Base-by-base conservation (phyloP, 2,888 invertebrate species). In the Kryphioiulus occultus region DNA sequence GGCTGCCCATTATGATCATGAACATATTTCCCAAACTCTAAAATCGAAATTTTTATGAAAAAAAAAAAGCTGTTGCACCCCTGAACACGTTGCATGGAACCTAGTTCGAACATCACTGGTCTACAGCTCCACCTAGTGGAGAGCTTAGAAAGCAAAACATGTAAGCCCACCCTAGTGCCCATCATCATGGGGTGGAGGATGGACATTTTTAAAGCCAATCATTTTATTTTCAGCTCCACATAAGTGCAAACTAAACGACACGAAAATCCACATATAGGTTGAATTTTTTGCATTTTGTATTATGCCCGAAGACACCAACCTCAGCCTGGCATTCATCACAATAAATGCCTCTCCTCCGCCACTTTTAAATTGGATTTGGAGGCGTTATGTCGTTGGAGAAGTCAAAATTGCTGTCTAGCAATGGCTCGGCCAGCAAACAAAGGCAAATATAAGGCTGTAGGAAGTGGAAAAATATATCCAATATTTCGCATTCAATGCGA, bases 331-430 rank as follows among this genome's bases (percentile, higher is more conserved):
- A 32, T 78, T 32, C 78, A 78, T 78, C 78, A 78, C 78, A 78
- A 78, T 78, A 78, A 78, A 78, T 32, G 78, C 26, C 78, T 78
- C 78, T 68, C 68, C 26, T 68, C 68, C 68, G 68, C 68, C 26
- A 68, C 68, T 78, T 78, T 78, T 12, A 78, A 78, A 78, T 78
- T 78, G 78, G 78, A 78, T 78, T 78, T 30, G 5, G 17, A 78
- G 78, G 78, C 78, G 78, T 78, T 78, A 78, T 78, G 30, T 78
- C 78, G 78, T 78, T 78, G 78, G 30, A 78, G 30, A 78, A 78
- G 78, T 78, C 30, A 78, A 78, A 78, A 78, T 32, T 78, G 78
- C 78, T 32, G 78, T 17, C 17, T 30, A 68, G 68, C 26, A 68
- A 26, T 26, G 68, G 26, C 22, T 22, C 30, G 78, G 30, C 78